Base-by-base conservation (phyloP, 2,888 invertebrate genomes). In the Polyommatus icarus region DNA sequence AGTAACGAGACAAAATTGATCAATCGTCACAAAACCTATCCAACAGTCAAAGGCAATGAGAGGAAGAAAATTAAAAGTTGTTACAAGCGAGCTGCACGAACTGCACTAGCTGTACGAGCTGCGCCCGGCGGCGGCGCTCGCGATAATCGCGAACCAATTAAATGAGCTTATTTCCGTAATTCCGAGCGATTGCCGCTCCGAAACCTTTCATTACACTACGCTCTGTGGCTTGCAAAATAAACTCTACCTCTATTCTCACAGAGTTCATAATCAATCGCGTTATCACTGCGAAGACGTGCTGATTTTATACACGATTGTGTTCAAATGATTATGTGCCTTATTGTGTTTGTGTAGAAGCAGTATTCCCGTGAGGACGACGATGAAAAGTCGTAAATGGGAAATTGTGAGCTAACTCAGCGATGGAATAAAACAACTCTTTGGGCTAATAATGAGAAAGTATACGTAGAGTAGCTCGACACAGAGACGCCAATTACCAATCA, bases 361-460 rank as follows among this genome's bases (percentile, higher is more conserved):
- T 78, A 85, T 83, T 87, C 73, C 83, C 75, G 71, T 82, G 84
- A 61, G 77, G 76, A 79, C 78, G 61, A 79, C 85, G 87, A 88
- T 88, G 89, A 89, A 89, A 84, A 84, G 87, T 86, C 87, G 86
- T 91, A 90, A 90, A 90, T 92, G 90, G 93, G 93, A 93, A 93
- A 93, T 93, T 90, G 93, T 91, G 86, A 85, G 88, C 90, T 91
- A 92, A 93, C 91, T 91, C 89, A 86, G 84, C 88, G 89, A 87
- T 85, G 88, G 89, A 91, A 91, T 92, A 93, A 93, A 93, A 93
- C 93, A 93, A 93, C 93, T 91, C 93, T 91, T 91, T 88, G 90
- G 90, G 89, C 89, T 92, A 89, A 92, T 93, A 93, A 93, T 93
- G 93, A 93, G 92, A 87, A 88, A 89, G 90, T 87, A 84, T 82